Evolutionary conservation across 2,888 invertebrate genomes (phyloP).

Genomic region (Andrena flavipes): DNA sequence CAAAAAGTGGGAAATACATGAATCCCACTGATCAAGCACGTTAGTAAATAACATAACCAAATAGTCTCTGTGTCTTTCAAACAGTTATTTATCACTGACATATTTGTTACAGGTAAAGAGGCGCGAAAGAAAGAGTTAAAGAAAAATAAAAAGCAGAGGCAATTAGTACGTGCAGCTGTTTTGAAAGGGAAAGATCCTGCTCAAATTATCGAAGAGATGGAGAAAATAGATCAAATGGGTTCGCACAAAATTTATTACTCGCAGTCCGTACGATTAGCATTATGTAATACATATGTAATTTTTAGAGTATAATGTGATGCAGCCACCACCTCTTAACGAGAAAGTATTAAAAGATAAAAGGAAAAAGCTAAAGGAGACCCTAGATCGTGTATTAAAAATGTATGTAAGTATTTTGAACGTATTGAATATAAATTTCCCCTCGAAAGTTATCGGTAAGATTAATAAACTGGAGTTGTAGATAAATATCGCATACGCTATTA

Average conservation of each 20-base stretch:
- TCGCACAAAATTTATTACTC: constrained; percentile 64
- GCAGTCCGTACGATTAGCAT: not conserved
- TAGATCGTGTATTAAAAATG: constrained; percentile 96
- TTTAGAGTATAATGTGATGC: constrained; percentile 95
- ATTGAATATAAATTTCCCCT: constrained; percentile 44
- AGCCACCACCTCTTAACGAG: constrained; percentile 97
- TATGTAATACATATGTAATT: constrained; percentile 28
- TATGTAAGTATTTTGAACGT: constrained; percentile 91
- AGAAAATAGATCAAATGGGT: constrained; percentile 99
- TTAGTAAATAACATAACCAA: constrained; percentile 87
- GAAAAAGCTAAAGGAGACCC: constrained; percentile 97
- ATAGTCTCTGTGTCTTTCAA: constrained; percentile 7
- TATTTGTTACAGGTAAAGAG: constrained; percentile 92
- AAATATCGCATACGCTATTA: not conserved
- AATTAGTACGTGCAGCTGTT: constrained; percentile 98
- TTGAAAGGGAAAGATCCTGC: constrained; percentile 99
- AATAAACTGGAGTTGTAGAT: not conserved
- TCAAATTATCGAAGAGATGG: constrained; percentile 97
- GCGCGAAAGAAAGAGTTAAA: constrained; percentile 98
- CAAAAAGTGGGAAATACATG: constrained; percentile 99
- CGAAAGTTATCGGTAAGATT: constrained; percentile 63
- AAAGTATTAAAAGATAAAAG: constrained; percentile 98
- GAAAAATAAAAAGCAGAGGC: constrained; percentile 98
- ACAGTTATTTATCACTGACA: constrained; percentile 35
- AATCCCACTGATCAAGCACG: constrained; percentile 99